Evolutionary conservation across 2,888 invertebrate genomes (phyloP).

Genomic region (Callyntrura guangdongensis): DNA sequence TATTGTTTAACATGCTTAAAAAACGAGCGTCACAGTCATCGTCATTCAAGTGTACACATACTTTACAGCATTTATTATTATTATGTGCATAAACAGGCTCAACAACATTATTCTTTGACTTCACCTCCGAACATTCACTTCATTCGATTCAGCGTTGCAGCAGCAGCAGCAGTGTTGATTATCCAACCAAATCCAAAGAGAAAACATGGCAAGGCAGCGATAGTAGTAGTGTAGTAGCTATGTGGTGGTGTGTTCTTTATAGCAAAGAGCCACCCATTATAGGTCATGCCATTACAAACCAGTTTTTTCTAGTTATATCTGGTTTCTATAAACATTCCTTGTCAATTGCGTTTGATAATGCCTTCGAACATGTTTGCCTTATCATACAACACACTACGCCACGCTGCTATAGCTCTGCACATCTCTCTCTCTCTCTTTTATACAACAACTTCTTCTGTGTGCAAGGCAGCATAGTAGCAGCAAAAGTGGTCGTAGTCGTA

Average conservation of each 20-base stretch:
- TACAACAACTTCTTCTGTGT: conserved; percentile 27
- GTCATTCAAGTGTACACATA: conserved; percentile 45
- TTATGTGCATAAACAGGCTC: conserved; percentile 54
- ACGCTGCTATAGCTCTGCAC: neutral
- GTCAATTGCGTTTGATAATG: conserved; percentile 64
- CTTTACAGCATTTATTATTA: neutral
- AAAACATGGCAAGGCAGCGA: conserved; percentile 54
- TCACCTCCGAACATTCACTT: conserved; percentile 50
- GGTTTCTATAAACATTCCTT: conserved; percentile 64
- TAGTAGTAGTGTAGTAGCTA: neutral
- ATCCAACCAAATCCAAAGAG: conserved; percentile 60
- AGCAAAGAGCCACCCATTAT: conserved; percentile 62
- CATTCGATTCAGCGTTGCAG: conserved; percentile 5
- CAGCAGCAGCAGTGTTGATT: conserved; percentile 15
- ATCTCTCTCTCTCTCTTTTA: neutral
- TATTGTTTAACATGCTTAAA: neutral
- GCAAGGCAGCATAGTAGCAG: neutral
- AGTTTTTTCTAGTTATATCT: conserved; percentile 69
- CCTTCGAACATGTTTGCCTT: conserved; percentile 67
- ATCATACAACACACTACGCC: conserved; percentile 12
- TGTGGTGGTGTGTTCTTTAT: too few species aligned
- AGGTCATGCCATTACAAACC: conserved; percentile 68
- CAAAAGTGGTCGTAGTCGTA: neutral
- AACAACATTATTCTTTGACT: conserved; percentile 56
- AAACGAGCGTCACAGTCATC: conserved; percentile 30